Evolutionary conservation across 1,140 invertebrate genomes (phyloP).

Genomic region (roundworm (Caenorhabditis elegans)): DNA sequence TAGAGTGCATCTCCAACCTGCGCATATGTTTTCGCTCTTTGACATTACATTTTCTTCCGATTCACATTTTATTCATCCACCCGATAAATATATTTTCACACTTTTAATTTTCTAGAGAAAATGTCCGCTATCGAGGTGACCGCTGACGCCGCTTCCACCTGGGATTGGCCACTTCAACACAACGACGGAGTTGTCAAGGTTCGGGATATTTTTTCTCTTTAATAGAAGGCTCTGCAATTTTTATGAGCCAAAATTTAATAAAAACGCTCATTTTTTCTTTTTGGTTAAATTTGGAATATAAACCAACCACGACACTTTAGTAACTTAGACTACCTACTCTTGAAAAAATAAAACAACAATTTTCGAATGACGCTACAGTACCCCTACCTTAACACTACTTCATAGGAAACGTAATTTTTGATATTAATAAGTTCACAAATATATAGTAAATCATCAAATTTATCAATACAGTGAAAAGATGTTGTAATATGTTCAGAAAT

Average conservation of each 20-base stretch:
- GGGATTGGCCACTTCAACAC: constrained; percentile 52
- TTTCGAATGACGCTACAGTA: too few relatives aligned
- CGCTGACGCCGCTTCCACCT: constrained; percentile 43
- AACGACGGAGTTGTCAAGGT: constrained; percentile 52
- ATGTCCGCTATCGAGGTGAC: constrained; percentile 43
- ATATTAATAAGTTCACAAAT: too few relatives aligned
- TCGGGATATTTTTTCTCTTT: neutral
- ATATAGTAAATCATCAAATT: too few relatives aligned
- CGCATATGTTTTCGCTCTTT: constrained; percentile 28
- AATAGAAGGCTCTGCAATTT: neutral
- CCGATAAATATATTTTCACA: neutral
- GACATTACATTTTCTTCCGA: neutral
- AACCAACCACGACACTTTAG: too few relatives aligned
- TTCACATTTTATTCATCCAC: neutral
- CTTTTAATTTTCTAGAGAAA: neutral
- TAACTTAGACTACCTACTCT: too few relatives aligned
- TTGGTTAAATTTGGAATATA: too few relatives aligned
- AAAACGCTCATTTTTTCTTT: too few relatives aligned
- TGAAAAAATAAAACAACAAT: too few relatives aligned
- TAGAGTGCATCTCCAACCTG: constrained; percentile 17
- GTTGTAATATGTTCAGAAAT: too few relatives aligned
- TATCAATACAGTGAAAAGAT: too few relatives aligned
- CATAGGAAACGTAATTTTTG: too few relatives aligned
- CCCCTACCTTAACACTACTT: too few relatives aligned
- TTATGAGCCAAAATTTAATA: neutral